Base-by-base conservation (phyloP, 1,140 invertebrate genomes). In the Caerostris darwini region DNA sequence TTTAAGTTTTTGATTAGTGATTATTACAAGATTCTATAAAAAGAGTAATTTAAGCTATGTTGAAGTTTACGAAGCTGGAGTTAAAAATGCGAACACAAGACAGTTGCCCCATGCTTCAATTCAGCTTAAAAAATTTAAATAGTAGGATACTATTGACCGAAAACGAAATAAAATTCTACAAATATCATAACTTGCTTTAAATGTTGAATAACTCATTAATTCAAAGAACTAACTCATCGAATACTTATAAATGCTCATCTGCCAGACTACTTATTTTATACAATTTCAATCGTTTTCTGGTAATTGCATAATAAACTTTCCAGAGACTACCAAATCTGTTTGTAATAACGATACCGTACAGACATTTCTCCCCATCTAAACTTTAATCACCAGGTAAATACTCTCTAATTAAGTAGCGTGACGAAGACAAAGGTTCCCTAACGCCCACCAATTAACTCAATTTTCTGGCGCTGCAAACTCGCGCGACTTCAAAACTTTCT, bases 401-500 rank as follows among this genome's bases (percentile, higher is more conserved):
- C 71, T 19, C 8, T 77, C 34, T 77, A 77, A 77, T 77, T 77
- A 77, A 77, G 71, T 50, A 77, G 71, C 34, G 34, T 77, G 71
- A 77, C 71, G 71, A 77, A 77, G 71, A 77, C 71, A 77, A 77
- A 77, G 71, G 71, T 77, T 77, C 53, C 69, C 71, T 12, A 77
- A 77, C 71, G 71, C 71, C 71, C 14, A 77, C 71, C 50, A 77
- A 77, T 77, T 77, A 77, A 77, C 71, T 77, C 71, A 77, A 77
- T 77, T 77, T 77, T 77, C 71, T 77, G 34, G 34, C 34, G 71
- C 71, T 77, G 5, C 34, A 77, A 77, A 77, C 71, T 77, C 34
- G 12, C 71, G 71, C 71, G 71, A 77, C 71, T 77, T 77, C 71
- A 77, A 77, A 77, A 77, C 71, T 77, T 77, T 77, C 71, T 77